A percentile compares a stretch with the other conserved stretches of the same genome.
Conservation (phyloP, 2,797 vertebrate genomes). For the Nyctibius grandis region DNA sequence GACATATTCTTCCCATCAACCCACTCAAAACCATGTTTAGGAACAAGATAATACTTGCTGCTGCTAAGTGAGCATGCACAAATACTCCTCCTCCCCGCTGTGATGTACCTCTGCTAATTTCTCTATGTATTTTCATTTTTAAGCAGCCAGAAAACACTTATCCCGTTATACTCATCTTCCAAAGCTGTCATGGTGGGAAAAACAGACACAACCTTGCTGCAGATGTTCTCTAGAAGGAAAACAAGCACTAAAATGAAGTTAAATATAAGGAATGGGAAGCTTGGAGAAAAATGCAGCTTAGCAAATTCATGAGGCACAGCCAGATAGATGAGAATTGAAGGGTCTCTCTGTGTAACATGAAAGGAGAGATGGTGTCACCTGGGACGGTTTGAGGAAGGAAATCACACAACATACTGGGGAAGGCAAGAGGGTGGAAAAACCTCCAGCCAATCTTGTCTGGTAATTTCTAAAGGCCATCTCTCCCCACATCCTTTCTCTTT, state of each 20-base stretch:
- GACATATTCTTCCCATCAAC: background rate
- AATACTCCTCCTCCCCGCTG: background rate
- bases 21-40: background rate
- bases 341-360: background rate
- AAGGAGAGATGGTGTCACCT: background rate
- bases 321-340: background rate
- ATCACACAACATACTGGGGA: no score
- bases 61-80: background rate
- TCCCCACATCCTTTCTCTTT: background rate
- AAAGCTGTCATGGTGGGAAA: rapidly evolving
- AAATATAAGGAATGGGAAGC: background rate
- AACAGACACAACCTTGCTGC: background rate
- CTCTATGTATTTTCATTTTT: background rate
- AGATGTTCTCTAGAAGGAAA: background rate
- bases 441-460: background rate
- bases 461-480: background rate
- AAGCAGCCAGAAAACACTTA: background rate
- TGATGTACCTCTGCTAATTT: background rate
- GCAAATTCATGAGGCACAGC: background rate
- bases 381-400: rapidly evolving
- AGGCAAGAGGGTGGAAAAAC: background rate
- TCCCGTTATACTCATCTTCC: background rate
- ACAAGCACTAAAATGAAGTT: background rate
- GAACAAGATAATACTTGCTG: background rate
- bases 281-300: background rate